Base-by-base conservation (phyloP, 2,797 vertebrate genomes). In the Rhinophrynus dorsalis region DNA sequence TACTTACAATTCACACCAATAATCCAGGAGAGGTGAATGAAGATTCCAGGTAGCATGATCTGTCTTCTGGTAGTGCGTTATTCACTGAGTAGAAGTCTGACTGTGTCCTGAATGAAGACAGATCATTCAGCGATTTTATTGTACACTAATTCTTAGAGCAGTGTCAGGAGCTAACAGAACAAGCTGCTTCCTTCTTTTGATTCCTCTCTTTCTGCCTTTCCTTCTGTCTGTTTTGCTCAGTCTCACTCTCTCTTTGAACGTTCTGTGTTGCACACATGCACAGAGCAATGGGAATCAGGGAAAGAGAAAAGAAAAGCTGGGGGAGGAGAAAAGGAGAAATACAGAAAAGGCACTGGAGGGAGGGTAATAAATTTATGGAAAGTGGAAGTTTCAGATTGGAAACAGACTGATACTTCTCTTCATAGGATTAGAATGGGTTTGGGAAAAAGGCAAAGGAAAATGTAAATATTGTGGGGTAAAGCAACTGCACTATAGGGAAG, bases 1-100 rank as follows among this genome's bases (percentile, higher is more conserved):
- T 57, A 68, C 67, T 68, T 68, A 68, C 67, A 54, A 47, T 61
- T 61, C 18, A 68, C 32, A 42, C 42, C 67, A 52, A 38, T 59
- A 37, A 68, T 68, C 45, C 57, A 68, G 17, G 47, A 51, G 9
- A 68, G 67, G 59, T 10, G 61, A 17, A 68, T 44, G 32, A 32
- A 26, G 24, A 40, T 59, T 68, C 10, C 56, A 13, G 47, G 67
- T 68, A 26, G 44, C 67, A 68, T 68, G n/a, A 38, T 68, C 45
- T 59, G 55, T 47, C n/a, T 37, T 15, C 15, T 23, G 13, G 33
- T 26, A 61, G 67, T n/a, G n/a, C n/a, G n/a, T 40, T 52, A 33
- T 30, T 61, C 5, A 38, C 17, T 30, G 15, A 26, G 24, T 21
- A 3, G 26, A 30, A 68, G 67, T 38, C 47, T 52, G 15, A 17